Evolutionary conservation across 2,888 invertebrate genomes (phyloP).

Genomic region (Agriopis marginaria): DNA sequence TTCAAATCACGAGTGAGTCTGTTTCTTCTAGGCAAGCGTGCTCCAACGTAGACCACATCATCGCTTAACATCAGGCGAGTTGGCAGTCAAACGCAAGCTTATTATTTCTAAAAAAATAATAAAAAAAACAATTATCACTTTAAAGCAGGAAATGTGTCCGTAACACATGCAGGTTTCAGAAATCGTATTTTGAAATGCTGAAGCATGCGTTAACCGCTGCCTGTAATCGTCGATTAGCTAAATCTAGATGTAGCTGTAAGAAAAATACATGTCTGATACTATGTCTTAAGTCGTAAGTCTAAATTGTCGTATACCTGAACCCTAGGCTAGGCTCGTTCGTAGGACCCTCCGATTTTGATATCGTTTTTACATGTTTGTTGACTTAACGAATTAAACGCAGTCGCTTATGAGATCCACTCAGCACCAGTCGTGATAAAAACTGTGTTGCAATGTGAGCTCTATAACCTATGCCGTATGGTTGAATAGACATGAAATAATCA

Average conservation of each 20-base stretch:
- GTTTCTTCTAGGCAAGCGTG: too few relatives aligned
- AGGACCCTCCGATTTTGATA: constrained; percentile 49
- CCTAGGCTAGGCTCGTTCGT: constrained; percentile 61
- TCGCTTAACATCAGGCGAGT: too few relatives aligned
- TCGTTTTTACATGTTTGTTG: constrained; percentile 24
- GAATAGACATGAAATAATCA: not conserved
- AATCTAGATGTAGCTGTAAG: constrained; percentile 63
- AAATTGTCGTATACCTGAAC: constrained; percentile 68
- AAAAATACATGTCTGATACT: constrained; percentile 88
- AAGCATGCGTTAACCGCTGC: constrained; percentile 16
- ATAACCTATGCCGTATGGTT: not conserved
- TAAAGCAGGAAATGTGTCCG: too few relatives aligned
- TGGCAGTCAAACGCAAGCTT: too few relatives aligned
- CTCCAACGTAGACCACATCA: too few relatives aligned
- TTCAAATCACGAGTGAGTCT: too few relatives aligned
- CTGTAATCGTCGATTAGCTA: constrained; percentile 32
- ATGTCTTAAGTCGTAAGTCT: constrained; percentile 75
- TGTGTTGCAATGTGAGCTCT: not conserved
- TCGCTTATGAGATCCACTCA: not conserved
- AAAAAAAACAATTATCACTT: too few relatives aligned
- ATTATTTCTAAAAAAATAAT: too few relatives aligned
- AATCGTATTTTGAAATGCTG: constrained; percentile 22
- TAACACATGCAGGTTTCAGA: not conserved
- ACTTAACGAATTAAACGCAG: constrained; percentile 5
- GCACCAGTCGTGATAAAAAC: not conserved